Evolutionary conservation across 2,113 vertebrate genomes (phyloP).

Genomic region (Neolamprologus toae): DNA sequence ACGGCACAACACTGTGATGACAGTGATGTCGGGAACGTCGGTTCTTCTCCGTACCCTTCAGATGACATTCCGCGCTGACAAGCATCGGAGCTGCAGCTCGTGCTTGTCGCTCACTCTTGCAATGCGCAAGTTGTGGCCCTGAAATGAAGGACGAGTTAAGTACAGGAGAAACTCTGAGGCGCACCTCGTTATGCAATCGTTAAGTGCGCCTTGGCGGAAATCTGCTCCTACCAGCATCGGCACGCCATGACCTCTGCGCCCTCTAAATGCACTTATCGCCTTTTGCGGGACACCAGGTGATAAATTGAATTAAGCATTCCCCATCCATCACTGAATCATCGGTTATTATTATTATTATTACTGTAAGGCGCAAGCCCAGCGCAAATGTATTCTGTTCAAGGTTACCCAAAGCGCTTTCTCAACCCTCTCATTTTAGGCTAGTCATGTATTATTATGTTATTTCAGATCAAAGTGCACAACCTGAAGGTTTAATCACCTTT

Average conservation of each 20-base stretch:
- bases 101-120: background rate
- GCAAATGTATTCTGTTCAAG: background rate
- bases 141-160: background rate
- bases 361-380: background rate
- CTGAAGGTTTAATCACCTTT: background rate
- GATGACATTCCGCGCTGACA: conserved; percentile 61
- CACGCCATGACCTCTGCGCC: conserved; percentile 53
- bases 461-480: background rate
- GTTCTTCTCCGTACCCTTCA: conserved; percentile 63
- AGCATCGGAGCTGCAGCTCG: background rate
- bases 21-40: background rate
- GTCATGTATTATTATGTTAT: background rate
- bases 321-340: background rate
- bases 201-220: conserved; percentile 50
- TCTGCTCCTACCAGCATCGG: conserved; percentile 21
- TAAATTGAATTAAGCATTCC: background rate
- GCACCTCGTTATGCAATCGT: conserved; percentile 53
- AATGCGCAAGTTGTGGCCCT: background rate
- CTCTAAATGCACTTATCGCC: conserved; percentile 41
- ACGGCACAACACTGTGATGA: background rate
- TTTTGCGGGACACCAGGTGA: background rate
- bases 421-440: background rate
- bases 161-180: conserved; percentile 22
- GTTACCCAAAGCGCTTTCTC: background rate
- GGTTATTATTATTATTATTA: background rate